Conservation (phyloP, 1,140 invertebrate genomes). For the Lepidurus packardi region DNA sequence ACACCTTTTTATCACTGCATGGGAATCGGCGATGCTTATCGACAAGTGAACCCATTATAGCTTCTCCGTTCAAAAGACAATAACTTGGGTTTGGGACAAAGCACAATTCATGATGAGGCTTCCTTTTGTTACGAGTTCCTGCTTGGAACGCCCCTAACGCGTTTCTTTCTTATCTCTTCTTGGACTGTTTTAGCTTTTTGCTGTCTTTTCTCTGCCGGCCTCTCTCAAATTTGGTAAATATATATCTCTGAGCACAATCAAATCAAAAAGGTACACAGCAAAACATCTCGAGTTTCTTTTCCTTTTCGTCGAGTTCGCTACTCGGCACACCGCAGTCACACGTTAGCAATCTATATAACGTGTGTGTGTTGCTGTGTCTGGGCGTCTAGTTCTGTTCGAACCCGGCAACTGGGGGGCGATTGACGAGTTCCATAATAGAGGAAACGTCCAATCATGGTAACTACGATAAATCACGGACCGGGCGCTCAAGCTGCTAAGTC, state of each 20-base stretch:
- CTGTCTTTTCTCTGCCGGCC: no score
- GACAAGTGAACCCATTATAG: not conserved
- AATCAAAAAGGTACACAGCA: no score
- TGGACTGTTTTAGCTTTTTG: no score
- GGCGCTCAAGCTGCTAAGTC: not conserved
- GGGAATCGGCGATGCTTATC: constrained; percentile 15
- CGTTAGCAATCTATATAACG: not conserved
- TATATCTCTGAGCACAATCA: no score
- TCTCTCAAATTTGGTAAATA: no score
- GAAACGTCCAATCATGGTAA: constrained; percentile 19
- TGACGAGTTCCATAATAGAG: constrained; percentile 21
- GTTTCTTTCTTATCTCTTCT: no score
- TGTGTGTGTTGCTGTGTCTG: not conserved
- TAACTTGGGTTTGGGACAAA: not conserved
- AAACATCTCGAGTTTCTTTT: not conserved
- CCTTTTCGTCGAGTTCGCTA: not conserved
- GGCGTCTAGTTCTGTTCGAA: not conserved
- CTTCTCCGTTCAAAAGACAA: not conserved
- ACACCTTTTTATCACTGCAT: not conserved
- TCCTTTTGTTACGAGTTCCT: no score
- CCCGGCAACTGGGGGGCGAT: not conserved
- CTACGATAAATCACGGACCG: constrained; percentile 10
- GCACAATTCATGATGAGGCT: no score
- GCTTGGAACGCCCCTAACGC: no score
- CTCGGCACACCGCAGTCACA: not conserved